Conservation (phyloP, 1,140 invertebrate species). For the Sipha flava region DNA sequence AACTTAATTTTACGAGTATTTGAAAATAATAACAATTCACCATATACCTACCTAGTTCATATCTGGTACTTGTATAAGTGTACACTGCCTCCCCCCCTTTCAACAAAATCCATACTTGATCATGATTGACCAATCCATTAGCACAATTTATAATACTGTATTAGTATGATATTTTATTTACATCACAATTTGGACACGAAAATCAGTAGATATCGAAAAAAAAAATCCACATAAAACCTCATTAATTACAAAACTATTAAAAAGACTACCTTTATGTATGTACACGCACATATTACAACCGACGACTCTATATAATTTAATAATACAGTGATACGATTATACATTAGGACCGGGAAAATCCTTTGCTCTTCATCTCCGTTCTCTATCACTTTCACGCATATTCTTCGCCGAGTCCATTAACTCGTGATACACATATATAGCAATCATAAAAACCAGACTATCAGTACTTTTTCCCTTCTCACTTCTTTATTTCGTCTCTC, state of each 20-base stretch:
- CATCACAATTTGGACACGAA: too few species aligned
- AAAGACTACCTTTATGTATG: neutral
- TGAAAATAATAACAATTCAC: too few species aligned
- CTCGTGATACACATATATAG: neutral
- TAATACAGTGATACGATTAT: neutral
- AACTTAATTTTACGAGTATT: too few species aligned
- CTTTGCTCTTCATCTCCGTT: neutral
- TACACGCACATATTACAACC: neutral
- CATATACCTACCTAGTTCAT: too few species aligned
- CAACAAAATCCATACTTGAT: too few species aligned
- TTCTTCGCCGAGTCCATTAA: neutral
- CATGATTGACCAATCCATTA: too few species aligned
- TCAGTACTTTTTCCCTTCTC: neutral
- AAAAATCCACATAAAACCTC: neutral
- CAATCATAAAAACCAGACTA: conserved; percentile 22
- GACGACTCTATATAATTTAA: conserved; percentile 13
- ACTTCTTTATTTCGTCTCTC: conserved; percentile 6
- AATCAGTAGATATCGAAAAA: neutral
- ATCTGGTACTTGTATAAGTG: too few species aligned
- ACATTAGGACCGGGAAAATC: neutral
- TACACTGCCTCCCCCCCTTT: too few species aligned
- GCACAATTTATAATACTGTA: too few species aligned
- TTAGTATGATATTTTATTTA: too few species aligned
- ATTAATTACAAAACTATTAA: neutral
- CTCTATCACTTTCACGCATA: neutral